These are phyloP conservation scores for Stenurella melanura DNA, from an alignment of 2,888 invertebrate genomes.

Conservation along the genomic window DNA sequence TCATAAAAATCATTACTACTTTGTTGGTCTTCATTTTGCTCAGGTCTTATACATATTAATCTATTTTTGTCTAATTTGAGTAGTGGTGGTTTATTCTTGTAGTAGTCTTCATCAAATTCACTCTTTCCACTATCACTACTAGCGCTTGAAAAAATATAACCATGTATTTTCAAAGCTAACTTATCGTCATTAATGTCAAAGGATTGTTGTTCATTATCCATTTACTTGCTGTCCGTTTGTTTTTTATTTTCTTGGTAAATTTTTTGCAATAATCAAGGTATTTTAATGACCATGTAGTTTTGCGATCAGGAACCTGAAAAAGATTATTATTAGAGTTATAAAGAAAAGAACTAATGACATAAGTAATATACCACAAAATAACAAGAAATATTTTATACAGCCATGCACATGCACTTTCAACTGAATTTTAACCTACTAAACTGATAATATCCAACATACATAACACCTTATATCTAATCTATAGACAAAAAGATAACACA, in stretches of 20 bases:
- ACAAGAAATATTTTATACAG: no score
- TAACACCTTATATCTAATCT: no score
- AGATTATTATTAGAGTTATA: not conserved
- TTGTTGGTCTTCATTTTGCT: not conserved
- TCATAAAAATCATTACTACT: not conserved
- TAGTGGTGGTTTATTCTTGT: slow-evolving; percentile 39
- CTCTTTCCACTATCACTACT: slow-evolving; percentile 43
- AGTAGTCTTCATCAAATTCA: slow-evolving; percentile 50
- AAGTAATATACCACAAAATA: no score
- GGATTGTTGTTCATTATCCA: not conserved
- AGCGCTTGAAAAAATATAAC: not conserved
- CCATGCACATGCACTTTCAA: no score
- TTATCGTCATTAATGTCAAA: not conserved
- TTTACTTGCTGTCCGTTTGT: no score
- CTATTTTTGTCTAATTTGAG: not conserved
- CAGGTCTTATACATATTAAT: not conserved
- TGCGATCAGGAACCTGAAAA: not conserved
- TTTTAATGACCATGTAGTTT: no score
- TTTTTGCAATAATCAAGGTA: no score
- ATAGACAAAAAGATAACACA: no score
- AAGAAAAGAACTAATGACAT: no score
- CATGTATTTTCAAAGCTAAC: slow-evolving; percentile 33
- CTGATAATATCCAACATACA: no score
- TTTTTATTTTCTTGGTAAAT: not conserved
- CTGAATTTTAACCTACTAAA: no score